phyloP scores from a whole-genome alignment of 2,113 vertebrate genomes.

The Charadrius vociferus region DNA sequence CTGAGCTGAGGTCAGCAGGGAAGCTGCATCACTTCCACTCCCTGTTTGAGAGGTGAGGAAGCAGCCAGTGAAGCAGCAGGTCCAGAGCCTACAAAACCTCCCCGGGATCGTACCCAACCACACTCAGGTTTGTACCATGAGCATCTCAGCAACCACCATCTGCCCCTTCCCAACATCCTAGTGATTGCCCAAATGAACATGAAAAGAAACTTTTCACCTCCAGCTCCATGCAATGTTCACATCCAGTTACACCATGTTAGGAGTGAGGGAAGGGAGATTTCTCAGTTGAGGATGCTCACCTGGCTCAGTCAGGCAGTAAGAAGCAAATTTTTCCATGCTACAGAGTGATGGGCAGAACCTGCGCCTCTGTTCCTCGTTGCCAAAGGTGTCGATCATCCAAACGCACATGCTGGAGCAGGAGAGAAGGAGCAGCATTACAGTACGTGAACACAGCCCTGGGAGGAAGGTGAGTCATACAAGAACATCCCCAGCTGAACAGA shows the following conservation, averaged over 20 bases:
- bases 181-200: neutral
- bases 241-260: neutral
- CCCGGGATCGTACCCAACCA: neutral
- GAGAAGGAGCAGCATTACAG: neutral
- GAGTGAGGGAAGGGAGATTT: neutral
- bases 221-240: fast-evolving
- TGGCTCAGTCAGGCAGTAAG: constrained; percentile 97
- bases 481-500: neutral
- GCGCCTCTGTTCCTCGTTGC: constrained; percentile 84
- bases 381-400: constrained; percentile 97
- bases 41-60: constrained; percentile 68
- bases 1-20: constrained; percentile 88
- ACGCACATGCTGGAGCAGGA: constrained; percentile 87
- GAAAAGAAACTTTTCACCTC: neutral
- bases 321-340: constrained; percentile 92
- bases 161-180: neutral
- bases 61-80: neutral
- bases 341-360: constrained; percentile 90
- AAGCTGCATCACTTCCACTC: constrained; percentile 95
- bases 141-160: neutral
- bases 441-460: neutral
- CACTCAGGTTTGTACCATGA: fast-evolving
- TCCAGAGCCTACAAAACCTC: neutral
- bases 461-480: neutral
- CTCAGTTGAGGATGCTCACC: constrained; percentile 73